phyloP scores from a whole-genome alignment of 1,140 invertebrate genomes.

The Anastrepha ludens region DNA sequence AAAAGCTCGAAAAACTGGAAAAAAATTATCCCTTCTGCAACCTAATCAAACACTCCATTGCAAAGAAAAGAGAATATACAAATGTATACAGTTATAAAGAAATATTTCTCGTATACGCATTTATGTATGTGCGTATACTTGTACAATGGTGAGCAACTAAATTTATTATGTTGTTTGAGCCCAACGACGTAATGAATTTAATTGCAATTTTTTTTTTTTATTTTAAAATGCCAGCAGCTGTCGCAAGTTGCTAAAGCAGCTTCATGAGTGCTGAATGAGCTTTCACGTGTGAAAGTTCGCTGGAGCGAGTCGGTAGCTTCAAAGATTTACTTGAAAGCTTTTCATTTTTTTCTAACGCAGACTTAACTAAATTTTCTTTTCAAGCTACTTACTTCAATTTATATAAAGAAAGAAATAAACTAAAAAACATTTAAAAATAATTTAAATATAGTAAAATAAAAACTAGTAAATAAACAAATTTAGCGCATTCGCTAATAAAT shows the following conservation, averaged over 20 bases:
- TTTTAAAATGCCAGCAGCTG: background rate
- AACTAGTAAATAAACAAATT: background rate
- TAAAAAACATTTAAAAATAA: too few relatives aligned
- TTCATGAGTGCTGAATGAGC: background rate
- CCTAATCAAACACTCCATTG: conserved; percentile 52
- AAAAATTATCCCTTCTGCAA: conserved; percentile 57
- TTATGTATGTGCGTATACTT: too few relatives aligned
- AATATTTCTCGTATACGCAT: background rate
- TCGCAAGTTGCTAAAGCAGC: background rate
- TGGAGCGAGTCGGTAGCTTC: background rate
- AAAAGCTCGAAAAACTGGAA: background rate
- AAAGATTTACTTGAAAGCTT: background rate
- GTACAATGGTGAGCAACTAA: background rate
- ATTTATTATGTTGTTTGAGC: conserved; percentile 68
- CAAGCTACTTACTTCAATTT: too few relatives aligned
- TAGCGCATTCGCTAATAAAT: too few relatives aligned
- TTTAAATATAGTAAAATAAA: too few relatives aligned
- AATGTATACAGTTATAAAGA: background rate
- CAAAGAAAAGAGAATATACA: background rate
- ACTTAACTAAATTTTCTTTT: too few relatives aligned
- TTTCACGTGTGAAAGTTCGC: background rate
- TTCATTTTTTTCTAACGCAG: background rate
- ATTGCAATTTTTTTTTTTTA: conserved; percentile 16
- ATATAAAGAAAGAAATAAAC: too few relatives aligned
- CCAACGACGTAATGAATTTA: conserved; percentile 65